Base-by-base conservation (phyloP, 2,113 vertebrate genomes). In the Scortum barcoo region DNA sequence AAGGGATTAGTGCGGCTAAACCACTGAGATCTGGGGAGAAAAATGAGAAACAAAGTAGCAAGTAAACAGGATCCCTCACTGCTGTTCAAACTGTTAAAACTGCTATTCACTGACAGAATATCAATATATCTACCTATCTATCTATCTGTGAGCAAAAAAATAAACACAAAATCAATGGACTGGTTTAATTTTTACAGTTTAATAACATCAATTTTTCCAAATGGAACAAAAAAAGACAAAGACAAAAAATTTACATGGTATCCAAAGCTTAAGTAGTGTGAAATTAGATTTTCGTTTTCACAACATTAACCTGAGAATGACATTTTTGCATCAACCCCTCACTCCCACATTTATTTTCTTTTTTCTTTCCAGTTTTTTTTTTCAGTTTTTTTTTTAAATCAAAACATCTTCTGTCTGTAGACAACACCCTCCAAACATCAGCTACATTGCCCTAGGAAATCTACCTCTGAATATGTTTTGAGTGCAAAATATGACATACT, bases 1-100 rank as follows among this genome's bases (percentile, higher is more conserved):
- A 75, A 50, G 81, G 94, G 95, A 95, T 95, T 95, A 95, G 90
- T 73, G 87, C 70, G n/a, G 84, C 72, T 90, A 87, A 91, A 87
- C 38, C 88, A 81, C 56, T 1, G 33, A 80, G 75, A 85, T 86
- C 72, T 81, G 76, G 30, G 42, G 60, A 68, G 72, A 68, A 73
- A 90, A 80, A 83, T 81, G 68, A 87, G 71, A 62, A 56, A 86
- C 38, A 78, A 83, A 80, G 81, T 86, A 42, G 42, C 5, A 12
- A 60, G 20, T 48, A 54, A 81, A 82, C 79, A 85, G 76, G 78
- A 81, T 44, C 50, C 81, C 73, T 70, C 62, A 57, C 77, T 90
- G 71, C 78, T n/a, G n/a, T n/a, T n/a, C n/a, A n/a, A n/a, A n/a
- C n/a, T n/a, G n/a, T n/a, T n/a, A n/a, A n/a, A n/a, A n/a, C n/a